phyloP scores from a whole-genome alignment of 2,888 invertebrate genomes.

The Drosophila fulvimacula region DNA sequence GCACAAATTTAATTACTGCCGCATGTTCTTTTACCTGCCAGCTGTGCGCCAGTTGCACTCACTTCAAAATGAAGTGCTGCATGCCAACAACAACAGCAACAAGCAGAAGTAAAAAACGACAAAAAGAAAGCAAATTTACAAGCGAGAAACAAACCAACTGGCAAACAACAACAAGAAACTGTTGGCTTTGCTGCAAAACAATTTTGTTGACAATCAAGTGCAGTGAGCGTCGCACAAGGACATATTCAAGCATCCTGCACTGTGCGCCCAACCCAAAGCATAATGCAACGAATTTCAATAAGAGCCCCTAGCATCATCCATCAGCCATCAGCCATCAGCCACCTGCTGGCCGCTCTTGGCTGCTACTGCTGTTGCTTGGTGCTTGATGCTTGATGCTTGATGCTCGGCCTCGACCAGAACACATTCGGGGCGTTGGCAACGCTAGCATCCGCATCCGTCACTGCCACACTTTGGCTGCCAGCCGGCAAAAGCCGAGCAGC shows the following conservation, averaged over 20 bases:
- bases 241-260: conserved; percentile 55
- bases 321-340: conserved; percentile 25
- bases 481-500: conserved; percentile 22
- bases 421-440: conserved; percentile 52
- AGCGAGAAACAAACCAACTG: conserved; percentile 14
- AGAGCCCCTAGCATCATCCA: conserved; percentile 38
- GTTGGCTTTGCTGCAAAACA: conserved; percentile 58
- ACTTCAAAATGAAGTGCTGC: conserved; percentile 66
- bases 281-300: conserved; percentile 80
- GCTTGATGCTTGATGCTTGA: conserved; percentile 1
- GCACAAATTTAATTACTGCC: conserved; percentile 68
- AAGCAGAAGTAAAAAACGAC: neutral
- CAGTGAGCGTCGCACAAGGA: conserved; percentile 68
- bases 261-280: conserved; percentile 42
- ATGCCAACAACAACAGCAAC: conserved; percentile 10
- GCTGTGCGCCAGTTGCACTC: conserved; percentile 57
- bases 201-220: conserved; percentile 80
- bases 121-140: conserved; percentile 11
- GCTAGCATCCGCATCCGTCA: conserved; percentile 60
- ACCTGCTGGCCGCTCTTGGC: conserved; percentile 36
- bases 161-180: conserved; percentile 27
- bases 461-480: conserved; percentile 37
- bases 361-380: conserved; percentile 15
- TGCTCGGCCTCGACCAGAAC: conserved; percentile 59
- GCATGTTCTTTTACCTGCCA: conserved; percentile 71